Conservation (phyloP, 2,797 vertebrate species). For the Sebastes matsubarae region DNA sequence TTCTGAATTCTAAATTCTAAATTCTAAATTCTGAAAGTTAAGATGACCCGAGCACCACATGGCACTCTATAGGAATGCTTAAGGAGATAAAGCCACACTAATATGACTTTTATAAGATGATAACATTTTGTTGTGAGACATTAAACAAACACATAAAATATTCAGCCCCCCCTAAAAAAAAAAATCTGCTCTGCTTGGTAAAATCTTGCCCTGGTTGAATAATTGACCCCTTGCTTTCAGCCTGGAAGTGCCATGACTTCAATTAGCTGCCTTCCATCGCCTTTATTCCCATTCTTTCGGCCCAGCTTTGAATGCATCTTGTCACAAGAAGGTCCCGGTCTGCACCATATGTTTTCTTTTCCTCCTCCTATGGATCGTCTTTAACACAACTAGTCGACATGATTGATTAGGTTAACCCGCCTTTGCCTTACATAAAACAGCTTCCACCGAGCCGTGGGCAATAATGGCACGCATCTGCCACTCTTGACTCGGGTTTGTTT, state of each 20-base stretch:
- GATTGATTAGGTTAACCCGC: constrained; percentile 88
- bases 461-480: constrained; percentile 85
- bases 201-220: constrained; percentile 40
- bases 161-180: not conserved
- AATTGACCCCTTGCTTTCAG: constrained; percentile 60
- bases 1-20: no score
- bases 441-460: constrained; percentile 74
- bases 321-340: constrained; percentile 78
- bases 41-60: not conserved
- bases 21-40: not conserved
- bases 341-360: constrained; percentile 83
- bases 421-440: constrained; percentile 80
- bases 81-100: not conserved
- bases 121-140: not conserved
- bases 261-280: constrained; percentile 79
- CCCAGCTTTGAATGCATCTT: constrained; percentile 70
- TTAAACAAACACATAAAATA: not conserved
- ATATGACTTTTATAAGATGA: not conserved
- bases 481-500: constrained; percentile 73
- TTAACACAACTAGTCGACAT: constrained; percentile 83
- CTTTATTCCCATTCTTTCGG: constrained; percentile 60
- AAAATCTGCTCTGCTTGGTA: constrained; percentile 40
- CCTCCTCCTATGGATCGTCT: constrained; percentile 70
- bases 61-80: not conserved
- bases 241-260: constrained; percentile 69